phyloP scores from a whole-genome alignment of 2,113 vertebrate genomes.

The Dascyllus trimaculatus region DNA sequence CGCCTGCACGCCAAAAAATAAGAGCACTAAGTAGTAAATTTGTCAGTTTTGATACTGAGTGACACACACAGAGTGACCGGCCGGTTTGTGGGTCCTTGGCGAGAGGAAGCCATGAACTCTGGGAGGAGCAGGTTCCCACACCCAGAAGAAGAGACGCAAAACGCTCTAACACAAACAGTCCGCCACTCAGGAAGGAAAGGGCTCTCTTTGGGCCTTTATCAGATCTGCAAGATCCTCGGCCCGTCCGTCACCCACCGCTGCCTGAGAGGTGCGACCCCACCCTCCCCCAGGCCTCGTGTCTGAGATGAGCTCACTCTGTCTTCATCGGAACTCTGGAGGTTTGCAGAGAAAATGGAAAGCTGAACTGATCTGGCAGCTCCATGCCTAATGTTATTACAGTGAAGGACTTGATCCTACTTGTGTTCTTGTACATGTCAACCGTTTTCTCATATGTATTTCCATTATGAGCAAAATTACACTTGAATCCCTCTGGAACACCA shows the following conservation, averaged over 20 bases:
- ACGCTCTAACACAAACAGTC: conserved; percentile 77
- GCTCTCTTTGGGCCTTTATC: conserved; percentile 70
- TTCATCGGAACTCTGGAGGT: neutral
- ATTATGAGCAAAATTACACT: too few species aligned
- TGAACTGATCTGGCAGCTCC: neutral
- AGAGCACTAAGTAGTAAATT: neutral
- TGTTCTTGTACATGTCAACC: too few species aligned
- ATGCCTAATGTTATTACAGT: neutral
- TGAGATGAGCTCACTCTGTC: neutral
- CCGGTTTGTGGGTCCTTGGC: conserved; percentile 33
- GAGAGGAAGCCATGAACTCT: conserved; percentile 70
- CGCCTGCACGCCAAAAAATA: neutral
- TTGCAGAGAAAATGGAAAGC: neutral
- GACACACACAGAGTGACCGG: neutral
- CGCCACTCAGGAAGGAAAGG: conserved; percentile 79
- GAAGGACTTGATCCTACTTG: neutral
- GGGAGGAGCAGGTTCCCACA: conserved; percentile 82
- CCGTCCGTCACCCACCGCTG: conserved; percentile 36
- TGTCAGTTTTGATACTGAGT: neutral
- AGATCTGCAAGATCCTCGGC: conserved; percentile 56
- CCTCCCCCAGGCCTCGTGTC: conserved; percentile 2
- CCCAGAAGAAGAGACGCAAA: conserved; percentile 77
- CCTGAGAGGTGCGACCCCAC: conserved; percentile 19
- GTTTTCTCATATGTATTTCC: too few species aligned
- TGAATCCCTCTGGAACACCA: too few species aligned